phyloP scores from a whole-genome alignment of 2,797 vertebrate species.

The Esox masquinongy region DNA sequence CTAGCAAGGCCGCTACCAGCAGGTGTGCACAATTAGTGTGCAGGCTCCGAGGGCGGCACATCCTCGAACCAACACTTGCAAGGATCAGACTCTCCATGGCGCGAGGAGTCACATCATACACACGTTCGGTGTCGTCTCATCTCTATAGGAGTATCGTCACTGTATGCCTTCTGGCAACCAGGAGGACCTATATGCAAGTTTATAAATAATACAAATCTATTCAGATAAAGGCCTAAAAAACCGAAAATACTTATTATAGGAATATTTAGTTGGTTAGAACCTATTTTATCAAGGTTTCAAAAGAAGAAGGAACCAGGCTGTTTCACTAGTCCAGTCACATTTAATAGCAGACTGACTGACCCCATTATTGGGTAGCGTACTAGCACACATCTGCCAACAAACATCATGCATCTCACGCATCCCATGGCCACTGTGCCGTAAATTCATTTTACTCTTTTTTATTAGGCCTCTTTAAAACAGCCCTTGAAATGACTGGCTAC shows the following conservation, averaged over 20 bases:
- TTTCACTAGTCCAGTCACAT: conserved; percentile 2
- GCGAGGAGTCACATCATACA: conserved; percentile 24
- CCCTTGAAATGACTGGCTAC: not conserved
- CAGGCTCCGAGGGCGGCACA: conserved; percentile 35
- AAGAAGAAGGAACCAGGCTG: conserved; percentile 7
- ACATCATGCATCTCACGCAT: not conserved
- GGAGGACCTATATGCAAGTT: conserved; percentile 52
- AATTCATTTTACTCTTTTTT: not conserved
- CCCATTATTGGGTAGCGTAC: conserved; percentile 13
- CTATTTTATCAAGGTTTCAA: not conserved
- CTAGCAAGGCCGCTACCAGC: conserved; percentile 51
- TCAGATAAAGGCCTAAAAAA: not conserved
- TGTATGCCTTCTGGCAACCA: conserved; percentile 29
- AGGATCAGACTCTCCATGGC: conserved; percentile 56
- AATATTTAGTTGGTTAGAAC: not conserved
- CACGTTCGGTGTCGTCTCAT: conserved; percentile 32
- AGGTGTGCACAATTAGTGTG: conserved; percentile 45
- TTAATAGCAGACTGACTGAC: conserved; percentile 20
- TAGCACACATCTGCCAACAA: conserved; percentile 4
- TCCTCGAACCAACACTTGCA: conserved; percentile 43
- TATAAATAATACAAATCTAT: not conserved
- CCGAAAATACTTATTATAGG: too few relatives aligned
- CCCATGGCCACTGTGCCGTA: not conserved
- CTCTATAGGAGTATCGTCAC: conserved; percentile 34
- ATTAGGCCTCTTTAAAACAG: not conserved